Evolutionary conservation across 2,797 vertebrate species (phyloP).

Genomic region (Artibeus jamaicensis): DNA sequence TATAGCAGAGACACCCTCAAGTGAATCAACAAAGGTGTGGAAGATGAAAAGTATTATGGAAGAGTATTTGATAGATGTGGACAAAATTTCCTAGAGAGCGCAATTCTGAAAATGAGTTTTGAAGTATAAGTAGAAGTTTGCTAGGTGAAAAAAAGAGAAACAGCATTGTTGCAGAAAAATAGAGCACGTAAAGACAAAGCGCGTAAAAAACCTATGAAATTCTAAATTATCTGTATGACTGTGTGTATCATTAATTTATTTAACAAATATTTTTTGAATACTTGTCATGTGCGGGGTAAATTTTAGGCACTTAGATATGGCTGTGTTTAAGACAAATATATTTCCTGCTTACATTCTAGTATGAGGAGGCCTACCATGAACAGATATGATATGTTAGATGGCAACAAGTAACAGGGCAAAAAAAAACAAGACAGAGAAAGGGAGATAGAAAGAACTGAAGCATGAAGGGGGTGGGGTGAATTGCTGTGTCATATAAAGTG

Average conservation of each 20-base stretch:
- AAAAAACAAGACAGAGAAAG: background rate
- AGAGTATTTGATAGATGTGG: background rate
- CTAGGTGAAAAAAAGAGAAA: background rate
- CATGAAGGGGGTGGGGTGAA: background rate
- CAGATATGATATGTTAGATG: background rate
- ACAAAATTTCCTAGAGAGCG: background rate
- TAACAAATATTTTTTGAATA: background rate
- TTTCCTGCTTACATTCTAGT: background rate
- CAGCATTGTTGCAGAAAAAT: background rate
- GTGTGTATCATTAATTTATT: background rate
- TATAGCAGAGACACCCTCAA: background rate
- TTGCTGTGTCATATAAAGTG: background rate
- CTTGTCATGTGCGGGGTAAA: background rate
- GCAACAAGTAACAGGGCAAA: background rate
- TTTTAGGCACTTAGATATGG: background rate
- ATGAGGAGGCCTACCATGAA: background rate
- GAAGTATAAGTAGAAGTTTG: background rate
- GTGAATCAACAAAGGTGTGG: background rate
- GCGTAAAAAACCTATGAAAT: background rate
- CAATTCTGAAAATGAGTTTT: background rate
- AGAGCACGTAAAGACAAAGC: background rate
- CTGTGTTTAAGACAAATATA: background rate
- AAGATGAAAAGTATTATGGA: background rate
- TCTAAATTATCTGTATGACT: background rate
- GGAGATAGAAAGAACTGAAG: background rate